Evolutionary conservation across 2,113 vertebrate genomes (phyloP).

Genomic region (Urocynchramus pylzowi): DNA sequence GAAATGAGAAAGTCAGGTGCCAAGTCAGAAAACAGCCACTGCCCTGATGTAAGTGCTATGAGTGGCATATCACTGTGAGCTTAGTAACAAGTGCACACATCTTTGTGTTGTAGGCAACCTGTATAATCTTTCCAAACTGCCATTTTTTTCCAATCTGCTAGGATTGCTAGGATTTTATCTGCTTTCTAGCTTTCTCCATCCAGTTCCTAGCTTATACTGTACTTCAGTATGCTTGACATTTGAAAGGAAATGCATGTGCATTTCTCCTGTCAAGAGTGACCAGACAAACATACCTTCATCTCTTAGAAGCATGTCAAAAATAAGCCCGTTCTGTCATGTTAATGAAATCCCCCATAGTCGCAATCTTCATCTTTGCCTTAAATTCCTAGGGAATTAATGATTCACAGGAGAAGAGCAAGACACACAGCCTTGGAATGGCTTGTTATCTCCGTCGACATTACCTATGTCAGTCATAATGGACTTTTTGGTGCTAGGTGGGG

Average conservation of each 20-base stretch:
- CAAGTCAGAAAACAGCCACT: background rate
- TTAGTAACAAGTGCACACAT: background rate
- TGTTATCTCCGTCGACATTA: background rate
- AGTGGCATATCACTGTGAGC: background rate
- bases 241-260: background rate
- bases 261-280: background rate
- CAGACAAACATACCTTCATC: conserved; percentile 1
- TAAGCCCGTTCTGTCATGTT: conserved; percentile 10
- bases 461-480: background rate
- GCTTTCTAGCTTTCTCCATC: background rate
- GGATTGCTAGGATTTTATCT: background rate
- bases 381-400: background rate
- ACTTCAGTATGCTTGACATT: background rate
- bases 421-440: background rate
- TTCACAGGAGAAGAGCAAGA: background rate
- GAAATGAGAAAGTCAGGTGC: background rate
- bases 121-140: background rate
- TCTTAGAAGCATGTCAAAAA: conserved; percentile 35
- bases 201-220: background rate
- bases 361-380: background rate
- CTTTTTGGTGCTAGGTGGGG: background rate
- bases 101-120: background rate
- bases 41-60: background rate
- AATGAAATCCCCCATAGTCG: conserved; percentile 38
- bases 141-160: background rate